phyloP scores from a whole-genome alignment of 2,797 vertebrate genomes.

The Botia almorhae region DNA sequence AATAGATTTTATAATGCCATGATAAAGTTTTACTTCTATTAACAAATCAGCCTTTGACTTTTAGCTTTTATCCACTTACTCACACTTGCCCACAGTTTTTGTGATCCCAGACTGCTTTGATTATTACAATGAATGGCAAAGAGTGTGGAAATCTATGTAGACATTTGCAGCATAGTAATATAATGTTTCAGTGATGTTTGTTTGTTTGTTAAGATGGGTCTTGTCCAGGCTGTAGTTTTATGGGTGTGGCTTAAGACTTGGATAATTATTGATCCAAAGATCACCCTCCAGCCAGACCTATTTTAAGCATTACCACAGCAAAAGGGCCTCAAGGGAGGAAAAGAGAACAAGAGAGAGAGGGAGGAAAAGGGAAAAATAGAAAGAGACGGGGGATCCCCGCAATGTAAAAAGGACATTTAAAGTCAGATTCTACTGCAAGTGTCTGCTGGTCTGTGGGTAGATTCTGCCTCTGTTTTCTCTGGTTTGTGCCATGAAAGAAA shows the following conservation, averaged over 20 bases:
- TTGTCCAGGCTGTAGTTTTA: constrained; percentile 41
- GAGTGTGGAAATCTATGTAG: too few species aligned
- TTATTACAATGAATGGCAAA: too few species aligned
- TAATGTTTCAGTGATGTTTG: not conserved
- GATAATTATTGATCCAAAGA: constrained; percentile 78
- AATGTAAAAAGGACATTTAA: constrained; percentile 50
- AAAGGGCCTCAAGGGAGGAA: constrained; percentile 57
- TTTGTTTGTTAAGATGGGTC: constrained; percentile 25
- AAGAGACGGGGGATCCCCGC: constrained; percentile 54
- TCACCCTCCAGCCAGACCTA: constrained; percentile 71
- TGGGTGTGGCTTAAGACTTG: constrained; percentile 60
- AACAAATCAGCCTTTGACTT: too few species aligned
- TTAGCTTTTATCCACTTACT: too few species aligned
- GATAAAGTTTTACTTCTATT: too few species aligned
- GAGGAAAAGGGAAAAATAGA: constrained; percentile 70
- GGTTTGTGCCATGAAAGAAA: constrained; percentile 23
- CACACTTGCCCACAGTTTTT: too few species aligned
- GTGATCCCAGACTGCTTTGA: too few species aligned
- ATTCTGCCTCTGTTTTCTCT: constrained; percentile 31
- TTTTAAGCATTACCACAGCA: constrained; percentile 70
- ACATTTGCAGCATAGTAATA: not conserved
- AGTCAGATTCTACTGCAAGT: constrained; percentile 22
- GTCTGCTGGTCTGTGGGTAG: constrained; percentile 55
- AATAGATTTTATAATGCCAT: too few species aligned
- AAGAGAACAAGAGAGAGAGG: constrained; percentile 63